Evolutionary conservation across 1,140 invertebrate species (phyloP).

Genomic region (Solenopsis invicta): DNA sequence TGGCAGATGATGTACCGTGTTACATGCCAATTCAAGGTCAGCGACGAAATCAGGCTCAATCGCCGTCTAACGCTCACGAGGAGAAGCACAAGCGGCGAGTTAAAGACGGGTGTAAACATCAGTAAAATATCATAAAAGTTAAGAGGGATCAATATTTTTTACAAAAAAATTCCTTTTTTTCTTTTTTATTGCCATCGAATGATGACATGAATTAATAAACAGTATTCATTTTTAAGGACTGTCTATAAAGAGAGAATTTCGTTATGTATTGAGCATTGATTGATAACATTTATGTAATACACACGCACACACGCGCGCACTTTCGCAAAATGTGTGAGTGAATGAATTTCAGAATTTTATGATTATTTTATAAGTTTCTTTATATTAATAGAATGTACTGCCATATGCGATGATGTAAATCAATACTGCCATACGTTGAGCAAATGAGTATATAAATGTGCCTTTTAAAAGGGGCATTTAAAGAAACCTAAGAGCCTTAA

Average conservation of each 20-base stretch:
- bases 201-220: constrained; percentile 47
- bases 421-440: constrained; percentile 16
- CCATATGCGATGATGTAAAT: constrained; percentile 34
- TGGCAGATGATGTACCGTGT: constrained; percentile 89
- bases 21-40: constrained; percentile 94
- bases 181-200: constrained; percentile 52
- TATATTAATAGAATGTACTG: constrained; percentile 5
- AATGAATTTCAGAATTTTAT: neutral
- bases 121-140: constrained; percentile 74
- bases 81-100: constrained; percentile 86
- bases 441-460: constrained; percentile 57
- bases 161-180: constrained; percentile 4
- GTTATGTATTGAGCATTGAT: neutral
- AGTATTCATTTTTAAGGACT: constrained; percentile 22
- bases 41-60: constrained; percentile 87
- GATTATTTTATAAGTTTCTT: constrained; percentile 34
- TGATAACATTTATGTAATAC: constrained; percentile 10
- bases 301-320: neutral
- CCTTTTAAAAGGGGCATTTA: constrained; percentile 65
- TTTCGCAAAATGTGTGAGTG: neutral
- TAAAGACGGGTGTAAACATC: constrained; percentile 87
- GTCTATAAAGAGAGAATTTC: neutral
- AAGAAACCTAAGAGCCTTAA: constrained; percentile 31
- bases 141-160: constrained; percentile 10
- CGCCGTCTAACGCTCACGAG: constrained; percentile 86